Evolutionary conservation across 2,797 vertebrate species (phyloP).

Genomic region (Chelmon rostratus): DNA sequence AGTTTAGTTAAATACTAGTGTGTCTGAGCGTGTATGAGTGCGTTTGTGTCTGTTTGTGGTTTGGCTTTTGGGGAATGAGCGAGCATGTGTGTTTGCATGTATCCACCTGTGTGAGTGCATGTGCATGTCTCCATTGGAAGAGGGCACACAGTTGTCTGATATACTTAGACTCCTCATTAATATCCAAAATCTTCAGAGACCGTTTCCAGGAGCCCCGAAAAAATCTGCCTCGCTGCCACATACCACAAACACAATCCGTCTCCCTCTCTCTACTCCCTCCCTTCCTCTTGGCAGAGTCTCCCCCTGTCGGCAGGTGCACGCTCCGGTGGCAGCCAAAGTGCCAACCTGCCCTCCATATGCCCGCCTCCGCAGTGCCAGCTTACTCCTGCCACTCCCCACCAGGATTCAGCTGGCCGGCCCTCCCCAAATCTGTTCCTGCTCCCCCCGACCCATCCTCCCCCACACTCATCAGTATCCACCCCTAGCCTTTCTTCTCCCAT

Average conservation of each 20-base stretch:
- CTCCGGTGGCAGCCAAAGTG: slow-evolving; percentile 85
- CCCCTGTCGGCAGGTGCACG: slow-evolving; percentile 87
- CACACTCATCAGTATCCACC: slow-evolving; percentile 66
- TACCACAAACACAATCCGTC: slow-evolving; percentile 39
- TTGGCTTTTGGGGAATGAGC: slow-evolving; percentile 35
- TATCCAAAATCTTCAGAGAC: slow-evolving; percentile 73
- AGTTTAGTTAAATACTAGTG: slow-evolving; percentile 14
- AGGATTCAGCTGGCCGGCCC: slow-evolving; percentile 77
- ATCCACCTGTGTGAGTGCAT: slow-evolving; percentile 35
- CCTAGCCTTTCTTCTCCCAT: slow-evolving; percentile 44
- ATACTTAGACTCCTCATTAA: slow-evolving; percentile 76
- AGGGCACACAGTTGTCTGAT: slow-evolving; percentile 70
- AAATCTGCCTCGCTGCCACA: slow-evolving; percentile 59
- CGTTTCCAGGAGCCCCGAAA: slow-evolving; percentile 51
- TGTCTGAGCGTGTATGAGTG: slow-evolving; percentile 2
- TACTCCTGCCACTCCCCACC: slow-evolving; percentile 85
- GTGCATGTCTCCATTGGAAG: slow-evolving; percentile 48
- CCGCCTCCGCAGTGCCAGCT: slow-evolving; percentile 87
- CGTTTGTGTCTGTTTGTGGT: not conserved
- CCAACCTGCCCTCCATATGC: slow-evolving; percentile 90
- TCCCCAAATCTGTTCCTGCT: slow-evolving; percentile 78
- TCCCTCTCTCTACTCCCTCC: slow-evolving; percentile 42
- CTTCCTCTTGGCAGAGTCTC: slow-evolving; percentile 79
- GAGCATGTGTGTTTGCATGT: slow-evolving; percentile 36
- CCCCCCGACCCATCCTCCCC: slow-evolving; percentile 50